phyloP scores from a whole-genome alignment of 2,797 vertebrate species.

The Mico argentatus region DNA sequence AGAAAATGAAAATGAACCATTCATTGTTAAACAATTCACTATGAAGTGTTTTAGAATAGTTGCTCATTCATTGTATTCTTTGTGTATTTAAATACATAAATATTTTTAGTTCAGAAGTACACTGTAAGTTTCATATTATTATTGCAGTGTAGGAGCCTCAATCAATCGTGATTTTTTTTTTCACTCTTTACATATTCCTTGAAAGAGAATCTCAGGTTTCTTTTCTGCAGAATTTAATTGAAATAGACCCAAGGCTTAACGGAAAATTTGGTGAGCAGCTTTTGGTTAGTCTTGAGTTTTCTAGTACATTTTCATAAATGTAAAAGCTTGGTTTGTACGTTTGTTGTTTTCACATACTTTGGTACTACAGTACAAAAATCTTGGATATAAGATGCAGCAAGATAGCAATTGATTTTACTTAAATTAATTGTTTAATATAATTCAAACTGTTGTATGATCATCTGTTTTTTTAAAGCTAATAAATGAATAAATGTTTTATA shows the following conservation, averaged over 20 bases:
- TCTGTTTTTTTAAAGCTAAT: neutral
- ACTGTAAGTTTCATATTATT: neutral
- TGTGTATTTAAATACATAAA: neutral
- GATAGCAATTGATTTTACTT: neutral
- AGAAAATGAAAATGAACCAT: slow-evolving; percentile 31
- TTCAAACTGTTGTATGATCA: neutral
- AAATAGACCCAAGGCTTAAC: neutral
- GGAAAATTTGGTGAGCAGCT: neutral
- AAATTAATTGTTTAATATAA: neutral
- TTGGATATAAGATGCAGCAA: neutral
- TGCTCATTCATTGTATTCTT: neutral
- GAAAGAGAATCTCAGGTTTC: slow-evolving; percentile 19
- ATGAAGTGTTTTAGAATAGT: neutral
- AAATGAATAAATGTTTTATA: neutral
- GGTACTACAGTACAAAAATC: neutral
- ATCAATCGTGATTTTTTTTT: neutral
- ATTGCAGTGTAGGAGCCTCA: neutral
- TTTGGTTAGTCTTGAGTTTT: slow-evolving; percentile 22
- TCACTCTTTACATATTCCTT: neutral
- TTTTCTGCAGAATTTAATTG: slow-evolving; percentile 8
- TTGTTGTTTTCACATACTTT: neutral
- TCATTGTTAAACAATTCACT: neutral
- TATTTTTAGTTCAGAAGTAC: slow-evolving; percentile 31
- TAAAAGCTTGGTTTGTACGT: neutral
- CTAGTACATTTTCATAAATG: neutral